phyloP scores from a whole-genome alignment of 2,888 invertebrate genomes.

The Odontocolon sp. region DNA sequence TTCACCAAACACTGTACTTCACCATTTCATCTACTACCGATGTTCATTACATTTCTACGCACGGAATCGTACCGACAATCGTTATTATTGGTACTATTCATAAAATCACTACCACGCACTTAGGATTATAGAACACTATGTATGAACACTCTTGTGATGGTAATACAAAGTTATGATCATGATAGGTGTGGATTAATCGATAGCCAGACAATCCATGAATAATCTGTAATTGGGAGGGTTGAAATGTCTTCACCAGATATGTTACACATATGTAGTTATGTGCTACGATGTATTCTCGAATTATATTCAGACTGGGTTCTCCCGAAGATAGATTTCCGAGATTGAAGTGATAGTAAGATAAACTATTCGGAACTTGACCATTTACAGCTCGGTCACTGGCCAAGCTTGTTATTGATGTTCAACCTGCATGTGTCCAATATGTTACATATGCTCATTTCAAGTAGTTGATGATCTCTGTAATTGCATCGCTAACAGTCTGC shows the following conservation, averaged over 20 bases:
- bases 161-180: slow-evolving; percentile 5
- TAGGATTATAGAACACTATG: background rate
- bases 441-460: no score
- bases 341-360: slow-evolving; percentile 19
- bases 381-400: no score
- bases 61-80: slow-evolving; percentile 15
- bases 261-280: background rate
- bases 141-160: background rate
- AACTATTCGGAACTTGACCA: no score
- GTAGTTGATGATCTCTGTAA: no score
- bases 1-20: background rate
- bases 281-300: no score
- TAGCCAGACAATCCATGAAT: background rate
- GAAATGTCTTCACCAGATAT: background rate
- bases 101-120: background rate
- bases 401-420: no score
- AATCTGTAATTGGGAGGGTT: background rate
- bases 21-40: background rate
- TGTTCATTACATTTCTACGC: slow-evolving; percentile 20
- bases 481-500: no score
- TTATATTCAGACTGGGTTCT: background rate
- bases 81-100: background rate
- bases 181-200: background rate
- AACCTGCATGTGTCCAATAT: no score
- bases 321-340: background rate